Evolutionary conservation across 2,888 invertebrate genomes (phyloP).

Genomic region (Malachius bipustulatus): DNA sequence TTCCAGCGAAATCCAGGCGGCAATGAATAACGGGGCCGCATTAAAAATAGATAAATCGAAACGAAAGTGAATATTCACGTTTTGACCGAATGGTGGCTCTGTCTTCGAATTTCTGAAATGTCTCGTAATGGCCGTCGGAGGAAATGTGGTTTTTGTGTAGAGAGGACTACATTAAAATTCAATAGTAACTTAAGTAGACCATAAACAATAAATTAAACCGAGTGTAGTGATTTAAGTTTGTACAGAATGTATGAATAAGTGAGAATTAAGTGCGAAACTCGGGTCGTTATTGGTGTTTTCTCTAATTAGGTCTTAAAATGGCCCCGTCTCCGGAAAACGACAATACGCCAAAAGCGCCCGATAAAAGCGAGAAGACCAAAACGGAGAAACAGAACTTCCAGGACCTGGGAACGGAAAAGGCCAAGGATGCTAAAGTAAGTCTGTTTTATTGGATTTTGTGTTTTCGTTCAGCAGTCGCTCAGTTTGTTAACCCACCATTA

Average conservation of each 20-base stretch:
- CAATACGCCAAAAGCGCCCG: conserved; percentile 63
- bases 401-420: conserved; percentile 32
- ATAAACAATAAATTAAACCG: background rate
- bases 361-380: conserved; percentile 48
- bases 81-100: background rate
- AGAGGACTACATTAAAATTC: conserved; percentile 18
- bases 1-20: too few relatives aligned
- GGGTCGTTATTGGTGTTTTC: background rate
- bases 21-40: too few relatives aligned
- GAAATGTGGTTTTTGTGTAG: conserved; percentile 30
- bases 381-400: conserved; percentile 37
- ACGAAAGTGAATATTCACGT: too few relatives aligned
- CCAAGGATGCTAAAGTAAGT: conserved; percentile 27
- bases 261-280: background rate
- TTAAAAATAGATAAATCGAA: too few relatives aligned
- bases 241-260: background rate
- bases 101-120: conserved; percentile 5
- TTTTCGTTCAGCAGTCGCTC: too few relatives aligned
- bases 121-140: conserved; percentile 30
- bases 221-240: conserved; percentile 1
- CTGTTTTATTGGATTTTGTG: too few relatives aligned
- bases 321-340: conserved; percentile 68
- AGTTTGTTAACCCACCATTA: too few relatives aligned
- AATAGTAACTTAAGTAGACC: conserved; percentile 1
- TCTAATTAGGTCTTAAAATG: conserved; percentile 42